phyloP scores from a whole-genome alignment of 2,888 invertebrate species.

The Erannis defoliaria region DNA sequence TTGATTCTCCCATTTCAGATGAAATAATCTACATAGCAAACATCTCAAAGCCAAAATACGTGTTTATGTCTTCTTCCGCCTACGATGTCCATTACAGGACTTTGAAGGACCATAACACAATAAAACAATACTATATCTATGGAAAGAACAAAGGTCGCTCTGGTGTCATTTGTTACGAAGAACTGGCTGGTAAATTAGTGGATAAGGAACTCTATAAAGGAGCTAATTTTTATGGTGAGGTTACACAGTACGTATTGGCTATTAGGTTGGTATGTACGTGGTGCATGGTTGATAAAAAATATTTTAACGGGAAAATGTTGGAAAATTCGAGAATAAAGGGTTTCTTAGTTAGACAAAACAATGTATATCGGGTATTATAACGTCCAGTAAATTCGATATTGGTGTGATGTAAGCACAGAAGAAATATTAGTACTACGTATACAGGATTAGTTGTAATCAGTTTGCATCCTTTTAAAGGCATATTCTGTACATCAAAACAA shows the following conservation, averaged over 20 bases:
- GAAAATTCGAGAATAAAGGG: no score
- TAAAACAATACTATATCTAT: slow-evolving; percentile 37
- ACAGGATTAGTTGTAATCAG: no score
- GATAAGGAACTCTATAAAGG: slow-evolving; percentile 37
- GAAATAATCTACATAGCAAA: slow-evolving; percentile 34
- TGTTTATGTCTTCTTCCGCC: slow-evolving; percentile 33
- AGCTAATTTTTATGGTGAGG: slow-evolving; percentile 40
- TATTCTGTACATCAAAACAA: no score
- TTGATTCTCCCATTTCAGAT: slow-evolving; percentile 24
- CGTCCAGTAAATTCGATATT: no score
- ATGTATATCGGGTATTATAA: no score
- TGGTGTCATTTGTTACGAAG: slow-evolving; percentile 34
- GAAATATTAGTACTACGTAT: no score
- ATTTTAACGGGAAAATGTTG: no score
- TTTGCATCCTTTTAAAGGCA: no score
- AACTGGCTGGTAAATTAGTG: slow-evolving; percentile 33
- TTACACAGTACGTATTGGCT: not conserved
- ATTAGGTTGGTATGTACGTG: not conserved
- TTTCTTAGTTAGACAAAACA: no score
- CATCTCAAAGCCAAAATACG: slow-evolving; percentile 37
- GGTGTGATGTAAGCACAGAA: no score
- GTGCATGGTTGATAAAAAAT: no score
- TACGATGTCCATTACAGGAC: slow-evolving; percentile 34
- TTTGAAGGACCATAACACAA: slow-evolving; percentile 33
- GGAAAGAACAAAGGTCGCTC: slow-evolving; percentile 30